Evolutionary conservation across 1,140 invertebrate species (phyloP), one percentile per base, ranked within the genome.

Genomic region (Euwallacea similis): DNA sequence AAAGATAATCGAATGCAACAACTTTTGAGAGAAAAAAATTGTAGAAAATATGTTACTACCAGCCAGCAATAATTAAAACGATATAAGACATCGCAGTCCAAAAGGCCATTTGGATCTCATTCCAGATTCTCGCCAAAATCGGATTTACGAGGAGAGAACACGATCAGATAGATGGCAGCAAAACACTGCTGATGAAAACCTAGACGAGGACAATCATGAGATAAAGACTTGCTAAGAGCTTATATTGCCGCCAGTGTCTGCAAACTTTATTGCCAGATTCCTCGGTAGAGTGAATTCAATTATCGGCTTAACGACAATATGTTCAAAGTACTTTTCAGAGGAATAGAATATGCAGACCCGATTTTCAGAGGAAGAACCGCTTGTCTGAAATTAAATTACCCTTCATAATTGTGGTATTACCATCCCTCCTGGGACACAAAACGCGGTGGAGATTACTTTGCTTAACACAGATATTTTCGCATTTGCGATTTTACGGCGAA

Each of bases 71-170:
- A 33, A 33, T 33, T 33, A 33, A 33, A 33, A 33, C 21, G 21
- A 33, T 4, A 33, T 4, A 33, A 33, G 21, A 33, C 21, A 33
- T 33, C 21, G 21, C 4, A 33, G 21, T 33, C 21, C 1, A 33
- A 13, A 50, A 50, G 46, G 9, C 46, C 46, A 50, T 50, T 50
- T 13, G 46, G 46, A 50, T 56, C 54, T 21, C 11, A 56, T 61
- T 61, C 11, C 33, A 41, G 42, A 61, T 61, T 61, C 42, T 42
- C 33, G 42, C 10, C 21, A 61, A 61, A 61, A 11, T 61, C 44
- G 13, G 44, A 63, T 63, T 63, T 63, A 63, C 61, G 61, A 63
- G n/a, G 61, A 63, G 61, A 13, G 61, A 63, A 63, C 43, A 61
- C 59, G 42, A 42, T 43, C 59, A n/a, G 59, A 61, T 61, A 9